Evolutionary conservation across 2,113 vertebrate genomes (phyloP).

Genomic region (Desmodus rotundus): DNA sequence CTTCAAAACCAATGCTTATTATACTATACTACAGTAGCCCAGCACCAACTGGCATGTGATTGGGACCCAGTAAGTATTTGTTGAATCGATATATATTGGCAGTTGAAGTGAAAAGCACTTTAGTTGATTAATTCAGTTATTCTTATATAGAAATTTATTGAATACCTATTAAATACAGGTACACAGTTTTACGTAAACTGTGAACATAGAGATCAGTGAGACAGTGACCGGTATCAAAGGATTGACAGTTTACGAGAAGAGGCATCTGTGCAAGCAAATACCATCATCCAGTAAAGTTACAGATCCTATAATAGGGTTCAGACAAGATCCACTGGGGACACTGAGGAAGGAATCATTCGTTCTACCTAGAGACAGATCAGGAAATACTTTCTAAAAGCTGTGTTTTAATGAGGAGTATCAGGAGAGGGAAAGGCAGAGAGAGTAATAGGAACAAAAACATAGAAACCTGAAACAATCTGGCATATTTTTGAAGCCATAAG

Average conservation of each 20-base stretch:
- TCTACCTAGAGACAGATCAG: not conserved
- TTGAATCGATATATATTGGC: not conserved
- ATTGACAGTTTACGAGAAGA: not conserved
- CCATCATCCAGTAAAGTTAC: not conserved
- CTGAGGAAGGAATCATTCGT: not conserved
- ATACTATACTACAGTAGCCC: not conserved
- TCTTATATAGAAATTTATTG: slow-evolving; percentile 19
- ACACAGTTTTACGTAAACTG: not conserved
- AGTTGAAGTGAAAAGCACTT: slow-evolving; percentile 38
- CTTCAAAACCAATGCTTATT: not conserved
- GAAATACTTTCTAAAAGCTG: not conserved
- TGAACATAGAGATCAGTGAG: not conserved
- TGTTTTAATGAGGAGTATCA: not conserved
- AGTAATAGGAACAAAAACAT: not conserved
- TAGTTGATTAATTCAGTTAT: not conserved
- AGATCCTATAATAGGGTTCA: not conserved
- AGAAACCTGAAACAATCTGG: not conserved
- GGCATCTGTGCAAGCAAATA: not conserved
- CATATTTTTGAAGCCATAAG: not conserved
- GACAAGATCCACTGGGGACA: not conserved
- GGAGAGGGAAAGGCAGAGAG: not conserved
- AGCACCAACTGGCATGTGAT: not conserved
- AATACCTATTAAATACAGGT: slow-evolving; percentile 1
- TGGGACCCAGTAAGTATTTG: not conserved
- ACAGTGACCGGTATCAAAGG: not conserved